Percentiles rank a stretch among this genome's conserved stretches.
Conservation (phyloP, 2,888 invertebrate species). For the Xanthorhoe designata region DNA sequence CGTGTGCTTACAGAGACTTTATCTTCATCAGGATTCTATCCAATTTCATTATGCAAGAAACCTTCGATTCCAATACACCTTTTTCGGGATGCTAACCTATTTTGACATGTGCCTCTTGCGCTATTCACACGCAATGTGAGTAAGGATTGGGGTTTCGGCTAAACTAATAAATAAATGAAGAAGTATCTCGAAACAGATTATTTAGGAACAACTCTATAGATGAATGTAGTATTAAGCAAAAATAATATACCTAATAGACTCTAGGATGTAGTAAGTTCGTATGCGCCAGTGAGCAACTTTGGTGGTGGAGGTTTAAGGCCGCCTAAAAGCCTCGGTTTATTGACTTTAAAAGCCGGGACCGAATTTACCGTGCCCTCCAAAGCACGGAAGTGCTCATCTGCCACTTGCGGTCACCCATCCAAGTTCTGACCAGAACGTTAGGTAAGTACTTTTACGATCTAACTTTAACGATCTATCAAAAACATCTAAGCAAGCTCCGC, state of each 20-base stretch:
- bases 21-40: conserved; percentile 1
- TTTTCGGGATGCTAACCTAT: conserved; percentile 23
- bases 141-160: not conserved
- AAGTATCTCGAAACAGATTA: not conserved
- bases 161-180: not conserved
- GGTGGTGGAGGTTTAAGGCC: too few species aligned
- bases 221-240: not conserved
- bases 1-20: not conserved
- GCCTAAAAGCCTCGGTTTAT: not conserved
- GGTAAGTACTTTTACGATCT: too few species aligned
- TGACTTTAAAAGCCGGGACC: too few species aligned
- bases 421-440: not conserved
- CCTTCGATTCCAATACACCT: conserved; percentile 30
- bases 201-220: not conserved
- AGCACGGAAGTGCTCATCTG: not conserved
- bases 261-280: not conserved
- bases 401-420: not conserved
- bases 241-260: not conserved
- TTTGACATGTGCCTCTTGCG: conserved; percentile 28
- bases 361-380: not conserved
- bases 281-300: too few species aligned
- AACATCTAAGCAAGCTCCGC: too few species aligned
- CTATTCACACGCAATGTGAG: not conserved
- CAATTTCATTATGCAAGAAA: conserved; percentile 33
- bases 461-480: too few species aligned